Evolutionary conservation across 2,113 vertebrate genomes (phyloP).

Genomic region (Tichodroma muraria): DNA sequence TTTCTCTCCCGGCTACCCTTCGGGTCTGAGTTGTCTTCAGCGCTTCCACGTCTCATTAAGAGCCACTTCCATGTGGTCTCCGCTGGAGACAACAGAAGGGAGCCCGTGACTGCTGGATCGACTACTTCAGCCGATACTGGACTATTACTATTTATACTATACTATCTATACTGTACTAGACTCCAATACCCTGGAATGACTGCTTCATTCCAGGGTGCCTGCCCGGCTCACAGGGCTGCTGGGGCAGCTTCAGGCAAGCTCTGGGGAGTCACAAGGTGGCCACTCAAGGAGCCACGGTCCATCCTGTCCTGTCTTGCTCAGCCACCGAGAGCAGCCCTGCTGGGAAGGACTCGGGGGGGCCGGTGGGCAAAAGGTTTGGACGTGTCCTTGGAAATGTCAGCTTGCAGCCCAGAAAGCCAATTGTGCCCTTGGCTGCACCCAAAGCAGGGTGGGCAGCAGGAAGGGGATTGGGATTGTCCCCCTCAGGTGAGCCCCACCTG

Average conservation of each 20-base stretch:
- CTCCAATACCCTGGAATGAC: no score
- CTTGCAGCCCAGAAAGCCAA: background rate
- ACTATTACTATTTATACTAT: no score
- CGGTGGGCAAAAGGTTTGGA: background rate
- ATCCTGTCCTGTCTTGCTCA: background rate
- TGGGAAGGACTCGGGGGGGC: background rate
- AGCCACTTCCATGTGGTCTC: background rate
- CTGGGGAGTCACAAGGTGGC: background rate
- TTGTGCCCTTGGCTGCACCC: background rate
- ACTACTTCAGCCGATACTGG: no score
- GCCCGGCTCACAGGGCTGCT: background rate
- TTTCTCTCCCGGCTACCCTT: background rate
- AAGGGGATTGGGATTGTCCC: rapidly evolving
- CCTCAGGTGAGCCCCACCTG: background rate
- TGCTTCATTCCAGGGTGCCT: background rate
- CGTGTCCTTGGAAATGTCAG: rapidly evolving
- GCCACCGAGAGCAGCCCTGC: background rate
- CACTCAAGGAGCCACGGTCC: background rate
- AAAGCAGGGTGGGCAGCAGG: background rate
- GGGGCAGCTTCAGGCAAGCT: background rate
- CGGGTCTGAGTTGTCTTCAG: background rate
- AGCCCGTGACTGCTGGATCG: no score
- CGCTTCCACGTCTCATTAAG: background rate
- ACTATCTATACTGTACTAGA: no score
- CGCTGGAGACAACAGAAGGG: no score